Evolutionary conservation across 2,797 vertebrate genomes (phyloP), one percentile per base, ranked within the genome.

Genomic region (Rhinella marina): DNA sequence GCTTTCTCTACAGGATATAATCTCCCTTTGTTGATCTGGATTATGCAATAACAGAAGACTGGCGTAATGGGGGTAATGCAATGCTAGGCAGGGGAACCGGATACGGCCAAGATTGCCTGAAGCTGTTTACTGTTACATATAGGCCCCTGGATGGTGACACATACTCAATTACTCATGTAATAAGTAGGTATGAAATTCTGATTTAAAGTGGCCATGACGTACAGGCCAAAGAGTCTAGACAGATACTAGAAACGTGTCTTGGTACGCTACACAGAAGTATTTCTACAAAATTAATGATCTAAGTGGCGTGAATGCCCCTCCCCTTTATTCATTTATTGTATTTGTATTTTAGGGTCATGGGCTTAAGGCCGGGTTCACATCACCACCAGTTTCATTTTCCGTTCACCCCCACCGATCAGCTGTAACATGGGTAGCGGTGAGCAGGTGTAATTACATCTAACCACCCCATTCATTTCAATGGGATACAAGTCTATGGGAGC

Each of bases 1-100:
- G 70, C 68, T 84, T 61, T 61, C 82, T 85, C 41, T 57, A 21
- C 25, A 62, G 56, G 32, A 41, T 23, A 77, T 85, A 77, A 77
- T 85, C 72, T 70, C 9, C 48, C 66, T 86, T 81, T 87, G 78
- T 82, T 48, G 17, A 72, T 19, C 17, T 17, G 57, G 41, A 17
- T 85, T 77, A 78, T 70, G 85, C 64, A 86, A 86, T 70, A 80
- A 29, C 29, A 86, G 61, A 48, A 86, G 48, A 41, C 61, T 86
- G 76, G 76, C 77, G 52, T 72, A 86, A 80, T 25, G 32, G 25
- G 64, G 64, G 86, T 79, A 84, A 88, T 29, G 25, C 61, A 70
- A 88, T 57, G 14, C 81, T 61, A 64, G 73, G 48, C 61, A 70
- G 87, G 41, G 81, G 62, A 88, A 78, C 81, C 57, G 27, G 86